Evolutionary conservation across 1,140 invertebrate genomes (phyloP), one percentile per base, ranked within the genome.

Genomic region (Phocides pigmalion): DNA sequence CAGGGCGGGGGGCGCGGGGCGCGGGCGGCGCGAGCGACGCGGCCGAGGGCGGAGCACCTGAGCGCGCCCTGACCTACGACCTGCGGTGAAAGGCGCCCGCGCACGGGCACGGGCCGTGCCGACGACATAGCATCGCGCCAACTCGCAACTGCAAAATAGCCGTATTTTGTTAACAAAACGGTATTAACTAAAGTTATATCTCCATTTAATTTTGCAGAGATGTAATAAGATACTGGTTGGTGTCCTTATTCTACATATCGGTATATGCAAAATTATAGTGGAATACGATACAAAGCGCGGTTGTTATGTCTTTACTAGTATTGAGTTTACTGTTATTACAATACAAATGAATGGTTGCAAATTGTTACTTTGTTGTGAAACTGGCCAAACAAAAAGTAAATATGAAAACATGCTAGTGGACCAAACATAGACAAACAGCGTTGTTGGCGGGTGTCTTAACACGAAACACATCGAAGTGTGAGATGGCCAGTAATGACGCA

Each of bases 61-160:
- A 89, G 87, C 80, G 84, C 87, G 87, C 84, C 87, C 87, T 90
- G 87, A 90, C 87, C 87, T 88, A 68, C 84, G 87, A 90, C 87
- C 87, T 67, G 85, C 79, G 85, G 87, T 90, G 87, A 90, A 90
- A 90, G 85, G 84, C 84, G 84, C 81, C 66, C 76, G 82, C 73
- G 75, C 76, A 78, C 82, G 73, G 76, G 28, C 84, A 83, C 79
- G 77, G 81, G 72, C 78, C 76, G 72, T 64, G 46, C 61, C 70
- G 76, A 78, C 76, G 82, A 85, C 82, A 88, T 78, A 76, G 72
- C 81, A 76, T 78, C 81, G 76, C 71, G 63, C 63, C 62, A 71
- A 42, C 53, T 74, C 66, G 72, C 69, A 72, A 72, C 72, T 69
- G 72, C 77, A 64, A 62, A 81, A 79, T 81, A 75, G 70, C 72